Percentiles rank a stretch among this genome's conserved stretches.
These are phyloP conservation scores for Tetrapedia diversipes DNA, from an alignment of 2,888 invertebrate genomes.

Conservation along the genomic window DNA sequence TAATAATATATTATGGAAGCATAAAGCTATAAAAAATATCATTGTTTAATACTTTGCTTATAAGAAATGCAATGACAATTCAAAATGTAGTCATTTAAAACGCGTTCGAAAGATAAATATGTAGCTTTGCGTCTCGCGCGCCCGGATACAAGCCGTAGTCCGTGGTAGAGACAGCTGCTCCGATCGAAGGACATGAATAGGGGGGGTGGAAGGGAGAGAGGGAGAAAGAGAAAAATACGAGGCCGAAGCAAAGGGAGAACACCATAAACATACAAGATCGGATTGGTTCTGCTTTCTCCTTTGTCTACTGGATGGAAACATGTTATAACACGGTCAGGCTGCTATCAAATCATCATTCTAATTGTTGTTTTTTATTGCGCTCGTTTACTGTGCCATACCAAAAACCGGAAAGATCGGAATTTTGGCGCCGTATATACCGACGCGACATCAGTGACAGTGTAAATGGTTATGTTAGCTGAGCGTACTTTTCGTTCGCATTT, in stretches of 20 bases:
- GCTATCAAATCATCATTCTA: constrained; percentile 29
- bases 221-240: constrained; percentile 48
- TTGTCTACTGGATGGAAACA: constrained; percentile 69
- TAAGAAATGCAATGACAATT: background rate
- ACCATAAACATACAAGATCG: constrained; percentile 71
- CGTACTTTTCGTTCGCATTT: constrained; percentile 37
- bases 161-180: constrained; percentile 69
- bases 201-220: constrained; percentile 38
- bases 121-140: constrained; percentile 48
- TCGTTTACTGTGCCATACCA: constrained; percentile 6
- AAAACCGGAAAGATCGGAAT: constrained; percentile 58
- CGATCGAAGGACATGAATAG: constrained; percentile 71
- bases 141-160: constrained; percentile 49
- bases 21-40: no score
- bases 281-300: constrained; percentile 71
- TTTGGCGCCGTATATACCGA: constrained; percentile 75
- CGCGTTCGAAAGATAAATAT: constrained; percentile 56
- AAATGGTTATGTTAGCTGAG: constrained; percentile 62
- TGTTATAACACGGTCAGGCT: constrained; percentile 64
- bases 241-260: constrained; percentile 56
- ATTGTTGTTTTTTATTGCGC: constrained; percentile 25
- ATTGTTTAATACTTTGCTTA: background rate
- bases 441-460: constrained; percentile 70
- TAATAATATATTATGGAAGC: background rate
- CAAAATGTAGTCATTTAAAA: constrained; percentile 2